Percentiles rank a stretch among this genome's conserved stretches.
Evolutionary conservation across 2,113 vertebrate species (phyloP).

Genomic region (Thunnus maccoyii): DNA sequence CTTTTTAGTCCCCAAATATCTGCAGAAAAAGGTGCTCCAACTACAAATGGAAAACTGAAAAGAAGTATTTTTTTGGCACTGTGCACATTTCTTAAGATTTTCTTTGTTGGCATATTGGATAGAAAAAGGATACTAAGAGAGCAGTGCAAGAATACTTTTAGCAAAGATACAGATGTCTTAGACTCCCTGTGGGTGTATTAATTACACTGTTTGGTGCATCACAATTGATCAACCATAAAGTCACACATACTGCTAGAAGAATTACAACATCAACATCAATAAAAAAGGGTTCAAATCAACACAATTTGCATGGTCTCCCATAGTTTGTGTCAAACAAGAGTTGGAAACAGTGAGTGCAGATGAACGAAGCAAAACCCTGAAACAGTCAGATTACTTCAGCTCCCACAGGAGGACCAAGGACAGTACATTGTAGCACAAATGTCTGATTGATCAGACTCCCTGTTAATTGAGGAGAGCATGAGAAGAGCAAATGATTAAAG

Average conservation of each 20-base stretch:
- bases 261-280: neutral
- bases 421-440: slow-evolving; percentile 36
- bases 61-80: slow-evolving; percentile 10
- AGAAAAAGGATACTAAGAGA: neutral
- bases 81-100: slow-evolving; percentile 1
- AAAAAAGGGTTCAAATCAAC: neutral
- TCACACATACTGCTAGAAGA: neutral
- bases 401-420: slow-evolving; percentile 36
- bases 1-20: slow-evolving; percentile 31
- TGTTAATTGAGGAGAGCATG: slow-evolving; percentile 61
- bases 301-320: slow-evolving; percentile 7
- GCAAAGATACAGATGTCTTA: neutral
- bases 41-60: neutral
- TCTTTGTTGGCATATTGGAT: neutral
- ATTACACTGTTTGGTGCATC: slow-evolving; percentile 16
- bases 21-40: slow-evolving; percentile 13
- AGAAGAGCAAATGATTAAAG: slow-evolving; percentile 16
- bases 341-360: neutral
- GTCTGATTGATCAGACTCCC: slow-evolving; percentile 40
- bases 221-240: slow-evolving; percentile 27
- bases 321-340: neutral
- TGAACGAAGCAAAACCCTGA: slow-evolving; percentile 11
- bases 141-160: neutral
- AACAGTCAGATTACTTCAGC: slow-evolving; percentile 50
- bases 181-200: slow-evolving; percentile 6